Evolutionary conservation across 2,797 vertebrate genomes (phyloP), one percentile per base, ranked within the genome.

Genomic region (Gephyroberyx darwinii): DNA sequence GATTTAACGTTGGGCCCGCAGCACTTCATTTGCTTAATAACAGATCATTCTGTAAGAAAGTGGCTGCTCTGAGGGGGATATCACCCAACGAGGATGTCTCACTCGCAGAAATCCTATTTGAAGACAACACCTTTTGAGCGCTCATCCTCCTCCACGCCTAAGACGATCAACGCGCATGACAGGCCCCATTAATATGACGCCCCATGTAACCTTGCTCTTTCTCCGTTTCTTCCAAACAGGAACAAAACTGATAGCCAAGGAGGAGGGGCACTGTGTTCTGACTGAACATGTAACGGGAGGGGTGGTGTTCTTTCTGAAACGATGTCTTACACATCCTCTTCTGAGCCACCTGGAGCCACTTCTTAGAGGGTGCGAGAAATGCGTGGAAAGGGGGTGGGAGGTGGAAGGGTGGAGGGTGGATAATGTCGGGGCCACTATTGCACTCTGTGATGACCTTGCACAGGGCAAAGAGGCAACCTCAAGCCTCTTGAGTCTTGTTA

Each of bases 1-100:
- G 91, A 92, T 94, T 94, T 93, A 91, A 89, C 78, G 86, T 90
- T 84, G 86, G 89, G 90, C 92, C 92, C 80, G 83, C 85, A 91
- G 91, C 91, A 86, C 91, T 93, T 93, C 88, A 93, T 93, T 93
- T 93, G 91, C 90, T 92, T 93, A 93, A 94, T 93, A 93, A 93
- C 91, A 93, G 91, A 93, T 92, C 82, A 92, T 90, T 93, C 89
- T 89, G 85, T 86, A 88, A 84, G 82, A 89, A 89, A 89, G 90
- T 84, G 78, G 83, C 87, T 81, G 82, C 88, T 90, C 66, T 73
- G 85, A 88, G 90, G 74, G 82, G 89, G 84, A 88, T 91, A 91
- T 91, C 89, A 75, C 83, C 86, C 85, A 81, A 90, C 83, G 84
- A 92, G 82, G 85, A 91, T 85, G 90, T 93, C 87, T 91, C 87